These are phyloP conservation scores for Channa maculata DNA, from an alignment of 2,113 vertebrate genomes.

Conservation along the genomic window DNA sequence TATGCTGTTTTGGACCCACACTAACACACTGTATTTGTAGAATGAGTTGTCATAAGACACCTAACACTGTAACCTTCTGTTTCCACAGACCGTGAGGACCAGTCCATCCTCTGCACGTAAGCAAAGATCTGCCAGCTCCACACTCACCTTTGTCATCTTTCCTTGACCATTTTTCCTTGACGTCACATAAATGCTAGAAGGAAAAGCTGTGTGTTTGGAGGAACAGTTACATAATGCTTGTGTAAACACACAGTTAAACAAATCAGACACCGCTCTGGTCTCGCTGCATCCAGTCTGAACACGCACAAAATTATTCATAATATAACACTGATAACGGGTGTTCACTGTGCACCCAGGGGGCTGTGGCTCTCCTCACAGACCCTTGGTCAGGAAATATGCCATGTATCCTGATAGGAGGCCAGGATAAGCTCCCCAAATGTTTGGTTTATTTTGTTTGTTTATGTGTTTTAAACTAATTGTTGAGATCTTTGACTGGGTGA, in stretches of 20 bases:
- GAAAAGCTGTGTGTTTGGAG: conserved; percentile 10
- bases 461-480: conserved; percentile 59
- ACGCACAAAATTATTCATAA: conserved; percentile 8
- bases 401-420: conserved; percentile 64
- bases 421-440: conserved; percentile 69
- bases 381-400: conserved; percentile 71
- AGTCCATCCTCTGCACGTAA: conserved; percentile 99
- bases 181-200: conserved; percentile 7
- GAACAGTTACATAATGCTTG: conserved; percentile 56
- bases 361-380: conserved; percentile 45
- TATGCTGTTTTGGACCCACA: background rate
- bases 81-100: conserved; percentile 95
- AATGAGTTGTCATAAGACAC: background rate
- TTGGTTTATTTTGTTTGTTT: conserved; percentile 69
- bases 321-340: background rate
- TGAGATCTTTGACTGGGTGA: conserved; percentile 36
- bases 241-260: conserved; percentile 51
- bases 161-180: background rate
- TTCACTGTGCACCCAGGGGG: conserved; percentile 31
- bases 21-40: conserved; percentile 1
- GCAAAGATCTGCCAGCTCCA: conserved; percentile 69
- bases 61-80: conserved; percentile 30
- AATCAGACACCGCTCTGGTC: conserved; percentile 9
- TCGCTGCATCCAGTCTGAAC: conserved; percentile 2
- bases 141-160: conserved; percentile 34